These are phyloP conservation scores for Andrena minutula DNA, from an alignment of 2,888 invertebrate genomes.

Conservation along the genomic window DNA sequence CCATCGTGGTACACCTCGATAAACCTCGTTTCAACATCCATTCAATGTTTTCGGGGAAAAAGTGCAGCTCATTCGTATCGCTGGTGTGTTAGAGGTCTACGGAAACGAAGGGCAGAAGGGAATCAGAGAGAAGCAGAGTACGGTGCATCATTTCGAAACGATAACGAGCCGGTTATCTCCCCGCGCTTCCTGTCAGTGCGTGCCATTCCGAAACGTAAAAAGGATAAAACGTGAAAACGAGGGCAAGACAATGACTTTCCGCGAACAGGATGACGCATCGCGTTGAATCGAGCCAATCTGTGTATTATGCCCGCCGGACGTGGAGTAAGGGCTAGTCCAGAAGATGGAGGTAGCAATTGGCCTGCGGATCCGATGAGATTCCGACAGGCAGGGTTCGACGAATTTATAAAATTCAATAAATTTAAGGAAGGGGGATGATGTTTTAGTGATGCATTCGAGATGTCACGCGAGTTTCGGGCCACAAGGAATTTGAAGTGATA, in stretches of 20 bases:
- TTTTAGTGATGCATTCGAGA: background rate
- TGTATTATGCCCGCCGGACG: constrained; percentile 34
- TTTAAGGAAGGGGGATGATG: background rate
- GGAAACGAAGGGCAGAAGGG: constrained; percentile 17
- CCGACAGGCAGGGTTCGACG: no score
- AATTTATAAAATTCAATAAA: background rate
- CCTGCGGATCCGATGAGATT: background rate
- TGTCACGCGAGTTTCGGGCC: background rate
- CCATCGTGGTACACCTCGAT: constrained; percentile 20
- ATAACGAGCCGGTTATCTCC: constrained; percentile 73
- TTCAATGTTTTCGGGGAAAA: constrained; percentile 24
- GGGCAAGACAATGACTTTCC: constrained; percentile 71
- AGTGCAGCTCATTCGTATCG: background rate
- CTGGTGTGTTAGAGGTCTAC: background rate
- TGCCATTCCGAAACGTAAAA: constrained; percentile 65
- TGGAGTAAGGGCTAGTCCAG: constrained; percentile 20
- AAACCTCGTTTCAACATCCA: constrained; percentile 33
- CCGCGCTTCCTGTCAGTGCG: constrained; percentile 71
- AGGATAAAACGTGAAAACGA: constrained; percentile 68
- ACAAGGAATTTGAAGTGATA: no score
- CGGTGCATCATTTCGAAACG: constrained; percentile 61
- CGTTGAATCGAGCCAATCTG: constrained; percentile 56
- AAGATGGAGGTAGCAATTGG: constrained; percentile 23
- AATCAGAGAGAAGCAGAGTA: constrained; percentile 40
- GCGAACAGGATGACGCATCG: constrained; percentile 64